Evolutionary conservation across 2,113 vertebrate genomes (phyloP), one percentile per base, ranked within the genome.

Genomic region (Cisticola juncidis): DNA sequence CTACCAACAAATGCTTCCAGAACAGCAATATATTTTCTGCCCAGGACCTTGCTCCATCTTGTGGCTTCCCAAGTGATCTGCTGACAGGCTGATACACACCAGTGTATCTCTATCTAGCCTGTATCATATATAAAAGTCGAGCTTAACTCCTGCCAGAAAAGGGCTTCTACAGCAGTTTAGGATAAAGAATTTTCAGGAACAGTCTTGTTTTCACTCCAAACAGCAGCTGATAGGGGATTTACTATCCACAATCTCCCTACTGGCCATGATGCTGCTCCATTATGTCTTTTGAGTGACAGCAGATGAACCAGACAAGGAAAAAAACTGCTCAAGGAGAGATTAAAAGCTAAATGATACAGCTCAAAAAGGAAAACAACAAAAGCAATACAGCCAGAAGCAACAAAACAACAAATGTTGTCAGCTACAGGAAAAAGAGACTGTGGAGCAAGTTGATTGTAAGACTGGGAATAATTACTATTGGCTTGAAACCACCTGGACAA

Each of bases 121-220:
- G 1, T 19, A 22, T 4, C 4, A 70, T 5, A 24, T 0, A 56
- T 2, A 22, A 6, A 65, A 74, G 7, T 22, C 17, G 11, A 2
- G 1, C 20, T 53, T 18, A 56, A 47, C 9, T 42, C 19, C 25
- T 74, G n/a, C 65, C 56, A 68, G 24, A 26, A 66, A 13, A 69
- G 14, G 11, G 26, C 26, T 79, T 72, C 64, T 44, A 4, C 1
- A 79, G 56, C 50, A 50, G 13, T 48, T 80, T 29, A 64, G 36
- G 28, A 42, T 11, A 68, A 64, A 71, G 29, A 10, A 28, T 2
- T 60, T 38, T 50, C 11, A 85, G 44, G 35, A 78, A 31, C 3
- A 50, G 28, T 24, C 45, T 61, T n/a, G 38, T 16, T 40, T 31
- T 72, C 48, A 36, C 12, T 50, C 58, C 38, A 35, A 45, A n/a